Evolutionary conservation across 2,888 invertebrate genomes (phyloP).

Genomic region (Perizoma affinitatum): DNA sequence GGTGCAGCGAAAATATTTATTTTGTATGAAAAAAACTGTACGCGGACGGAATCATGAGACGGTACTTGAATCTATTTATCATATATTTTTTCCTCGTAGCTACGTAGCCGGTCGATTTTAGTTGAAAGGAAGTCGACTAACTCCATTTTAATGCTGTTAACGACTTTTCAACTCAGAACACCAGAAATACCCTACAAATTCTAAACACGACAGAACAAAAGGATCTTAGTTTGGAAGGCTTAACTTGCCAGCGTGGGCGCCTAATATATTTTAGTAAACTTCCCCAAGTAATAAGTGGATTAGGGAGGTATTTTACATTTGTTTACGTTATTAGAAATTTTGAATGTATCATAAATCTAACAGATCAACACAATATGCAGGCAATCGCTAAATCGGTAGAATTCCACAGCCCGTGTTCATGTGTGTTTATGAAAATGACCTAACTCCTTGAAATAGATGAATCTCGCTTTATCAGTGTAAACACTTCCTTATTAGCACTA

Average conservation of each 20-base stretch:
- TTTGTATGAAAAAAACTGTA: no score
- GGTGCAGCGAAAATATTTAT: no score
- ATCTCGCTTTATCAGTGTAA: conserved; percentile 19
- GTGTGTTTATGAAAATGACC: neutral
- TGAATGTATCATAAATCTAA: no score
- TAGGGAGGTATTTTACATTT: neutral
- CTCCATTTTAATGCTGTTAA: conserved; percentile 14
- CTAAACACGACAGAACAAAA: conserved; percentile 24
- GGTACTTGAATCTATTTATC: no score
- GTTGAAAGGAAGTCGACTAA: neutral
- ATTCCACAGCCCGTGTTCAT: conserved; percentile 8
- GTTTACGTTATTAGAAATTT: no score
- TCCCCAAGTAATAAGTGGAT: conserved; percentile 11
- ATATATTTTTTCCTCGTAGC: no score
- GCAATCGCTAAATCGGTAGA: no score
- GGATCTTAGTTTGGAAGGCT: conserved; percentile 16
- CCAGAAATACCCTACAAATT: conserved; percentile 24
- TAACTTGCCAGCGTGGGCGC: conserved; percentile 13
- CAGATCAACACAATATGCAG: no score
- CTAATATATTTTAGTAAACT: conserved; percentile 12
- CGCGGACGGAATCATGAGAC: no score
- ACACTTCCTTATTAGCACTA: conserved; percentile 19
- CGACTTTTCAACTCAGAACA: conserved; percentile 20
- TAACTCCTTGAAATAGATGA: conserved; percentile 10
- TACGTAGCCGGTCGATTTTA: no score